Percentiles rank a stretch among this genome's conserved stretches.
phyloP scores from a whole-genome alignment of 2,797 vertebrate species.

The Miopithecus talapoin region DNA sequence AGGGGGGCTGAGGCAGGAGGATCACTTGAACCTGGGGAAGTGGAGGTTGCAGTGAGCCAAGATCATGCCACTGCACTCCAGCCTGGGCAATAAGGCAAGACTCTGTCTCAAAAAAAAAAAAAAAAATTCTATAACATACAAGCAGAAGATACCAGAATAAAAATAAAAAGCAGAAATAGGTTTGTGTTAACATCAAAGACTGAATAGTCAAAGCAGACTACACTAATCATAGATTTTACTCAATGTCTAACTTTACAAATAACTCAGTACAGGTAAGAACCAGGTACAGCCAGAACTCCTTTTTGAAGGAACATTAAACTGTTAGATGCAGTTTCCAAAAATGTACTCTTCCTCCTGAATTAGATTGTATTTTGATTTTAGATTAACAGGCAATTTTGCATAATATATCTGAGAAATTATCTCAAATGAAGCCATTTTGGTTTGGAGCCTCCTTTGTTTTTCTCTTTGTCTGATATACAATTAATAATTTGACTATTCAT shows the following conservation, averaged over 20 bases:
- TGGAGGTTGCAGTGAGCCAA: too few relatives aligned
- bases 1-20: too few relatives aligned
- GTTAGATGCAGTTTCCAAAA: not conserved
- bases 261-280: not conserved
- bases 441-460: not conserved
- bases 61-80: too few relatives aligned
- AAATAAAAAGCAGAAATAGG: not conserved
- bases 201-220: not conserved
- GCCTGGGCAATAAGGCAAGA: too few relatives aligned
- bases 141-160: not conserved
- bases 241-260: not conserved
- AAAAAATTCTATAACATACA: not conserved
- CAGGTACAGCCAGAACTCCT: not conserved
- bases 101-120: too few relatives aligned
- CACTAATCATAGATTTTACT: not conserved
- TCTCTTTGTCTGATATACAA: not conserved
- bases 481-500: not conserved
- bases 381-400: not conserved
- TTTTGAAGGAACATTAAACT: not conserved
- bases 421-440: not conserved
- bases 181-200: not conserved
- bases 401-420: not conserved
- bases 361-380: not conserved
- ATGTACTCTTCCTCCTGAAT: not conserved
- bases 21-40: too few relatives aligned